Conservation (phyloP, 1,140 invertebrate genomes). For the Heliconius eleuchia region DNA sequence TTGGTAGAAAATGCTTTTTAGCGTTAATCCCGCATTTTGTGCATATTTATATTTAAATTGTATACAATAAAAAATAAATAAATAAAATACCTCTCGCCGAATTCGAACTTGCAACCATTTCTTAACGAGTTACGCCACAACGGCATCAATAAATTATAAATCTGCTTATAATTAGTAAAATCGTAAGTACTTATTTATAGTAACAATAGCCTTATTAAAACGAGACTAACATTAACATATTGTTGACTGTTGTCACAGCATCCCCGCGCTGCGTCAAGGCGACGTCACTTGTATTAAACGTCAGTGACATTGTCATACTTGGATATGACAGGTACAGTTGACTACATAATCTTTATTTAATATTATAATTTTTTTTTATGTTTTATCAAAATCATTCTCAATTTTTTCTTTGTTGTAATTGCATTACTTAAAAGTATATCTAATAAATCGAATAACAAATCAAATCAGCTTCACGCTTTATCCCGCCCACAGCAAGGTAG, state of each 20-base stretch:
- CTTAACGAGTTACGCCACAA: neutral
- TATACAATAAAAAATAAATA: no score
- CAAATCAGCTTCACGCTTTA: no score
- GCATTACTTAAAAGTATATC: neutral
- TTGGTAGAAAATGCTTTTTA: no score
- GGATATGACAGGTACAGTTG: neutral
- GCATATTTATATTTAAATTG: no score
- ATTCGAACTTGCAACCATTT: no score
- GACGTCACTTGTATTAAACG: constrained; percentile 57
- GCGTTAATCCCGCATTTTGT: no score
- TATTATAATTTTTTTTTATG: neutral
- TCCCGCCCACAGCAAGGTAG: no score
- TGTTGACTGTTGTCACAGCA: constrained; percentile 63
- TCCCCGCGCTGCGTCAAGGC: constrained; percentile 53
- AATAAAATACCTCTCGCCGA: no score
- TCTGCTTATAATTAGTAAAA: constrained; percentile 52
- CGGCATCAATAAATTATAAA: constrained; percentile 5
- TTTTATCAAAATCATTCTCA: neutral
- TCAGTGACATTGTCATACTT: constrained; percentile 18
- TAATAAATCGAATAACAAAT: no score
- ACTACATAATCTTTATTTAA: neutral
- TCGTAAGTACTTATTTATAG: neutral
- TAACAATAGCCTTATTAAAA: constrained; percentile 64
- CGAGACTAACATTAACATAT: constrained; percentile 47
- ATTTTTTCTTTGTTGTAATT: neutral